These are phyloP conservation scores for Leptinotarsa texana DNA, from an alignment of 1,140 invertebrate species.

Conservation along the genomic window DNA sequence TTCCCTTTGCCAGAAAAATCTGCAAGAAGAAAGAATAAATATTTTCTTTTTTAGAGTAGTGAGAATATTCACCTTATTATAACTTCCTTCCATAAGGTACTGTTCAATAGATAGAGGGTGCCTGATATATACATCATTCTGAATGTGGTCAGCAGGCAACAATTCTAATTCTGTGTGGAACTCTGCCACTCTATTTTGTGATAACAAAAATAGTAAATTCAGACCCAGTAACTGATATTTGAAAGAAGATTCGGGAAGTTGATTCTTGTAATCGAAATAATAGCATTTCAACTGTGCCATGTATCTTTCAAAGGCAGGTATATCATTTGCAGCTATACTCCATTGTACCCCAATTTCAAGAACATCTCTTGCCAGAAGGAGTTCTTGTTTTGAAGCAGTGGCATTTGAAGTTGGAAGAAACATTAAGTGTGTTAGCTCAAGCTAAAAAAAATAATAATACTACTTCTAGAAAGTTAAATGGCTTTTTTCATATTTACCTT, in stretches of 20 bases:
- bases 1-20: conserved; percentile 84
- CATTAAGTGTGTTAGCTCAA: conserved; percentile 80
- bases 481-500: conserved; percentile 64
- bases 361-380: conserved; percentile 86
- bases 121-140: conserved; percentile 91
- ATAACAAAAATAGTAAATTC: conserved; percentile 93
- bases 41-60: background rate
- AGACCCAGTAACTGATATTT: conserved; percentile 95
- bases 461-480: background rate
- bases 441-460: conserved; percentile 59
- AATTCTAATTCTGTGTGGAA: conserved; percentile 98
- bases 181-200: conserved; percentile 95
- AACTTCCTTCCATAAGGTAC: conserved; percentile 98
- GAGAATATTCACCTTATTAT: conserved; percentile 80
- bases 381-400: conserved; percentile 80
- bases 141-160: conserved; percentile 89
- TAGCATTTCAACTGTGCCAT: conserved; percentile 97
- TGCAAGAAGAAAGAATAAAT: conserved; percentile 48
- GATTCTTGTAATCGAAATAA: conserved; percentile 92
- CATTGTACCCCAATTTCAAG: conserved; percentile 96
- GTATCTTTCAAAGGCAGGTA: conserved; percentile 84
- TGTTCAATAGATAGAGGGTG: conserved; percentile 96
- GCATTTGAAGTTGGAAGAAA: conserved; percentile 86
- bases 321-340: conserved; percentile 89
- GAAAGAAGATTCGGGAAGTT: conserved; percentile 88